phyloP scores from a whole-genome alignment of 2,797 vertebrate genomes.

The Erethizon dorsatum region DNA sequence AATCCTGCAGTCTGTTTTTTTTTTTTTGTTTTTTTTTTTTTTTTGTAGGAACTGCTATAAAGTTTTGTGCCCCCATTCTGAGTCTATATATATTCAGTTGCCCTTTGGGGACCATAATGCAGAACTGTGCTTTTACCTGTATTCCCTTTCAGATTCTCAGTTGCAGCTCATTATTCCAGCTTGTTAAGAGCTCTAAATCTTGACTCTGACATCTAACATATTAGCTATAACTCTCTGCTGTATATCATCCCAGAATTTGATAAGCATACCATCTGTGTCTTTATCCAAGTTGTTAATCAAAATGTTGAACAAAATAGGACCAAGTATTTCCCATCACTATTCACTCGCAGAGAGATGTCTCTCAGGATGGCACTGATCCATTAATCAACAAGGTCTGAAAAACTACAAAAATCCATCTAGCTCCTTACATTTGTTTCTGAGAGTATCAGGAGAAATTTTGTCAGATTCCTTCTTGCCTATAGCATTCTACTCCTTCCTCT shows the following conservation, averaged over 20 bases:
- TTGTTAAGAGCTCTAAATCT: slow-evolving; percentile 74
- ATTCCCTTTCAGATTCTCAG: slow-evolving; percentile 2
- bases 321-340: neutral
- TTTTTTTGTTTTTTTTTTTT: neutral
- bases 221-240: slow-evolving; percentile 71
- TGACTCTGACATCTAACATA: slow-evolving; percentile 69
- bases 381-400: slow-evolving; percentile 31
- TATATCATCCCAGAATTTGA: slow-evolving; percentile 77
- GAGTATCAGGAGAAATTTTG: neutral
- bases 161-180: slow-evolving; percentile 65
- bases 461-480: neutral
- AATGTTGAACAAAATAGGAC: slow-evolving; percentile 55
- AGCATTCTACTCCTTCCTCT: neutral
- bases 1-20: neutral
- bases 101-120: neutral
- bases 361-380: neutral
- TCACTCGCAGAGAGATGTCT: slow-evolving; percentile 14
- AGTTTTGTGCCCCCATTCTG: neutral
- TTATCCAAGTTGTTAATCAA: slow-evolving; percentile 75
- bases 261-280: slow-evolving; percentile 75
- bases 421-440: slow-evolving; percentile 32
- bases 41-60: neutral
- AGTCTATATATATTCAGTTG: neutral
- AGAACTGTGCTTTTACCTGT: slow-evolving; percentile 21
- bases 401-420: neutral